Conservation (phyloP, 1,140 invertebrate species). For the Solen grandis region DNA sequence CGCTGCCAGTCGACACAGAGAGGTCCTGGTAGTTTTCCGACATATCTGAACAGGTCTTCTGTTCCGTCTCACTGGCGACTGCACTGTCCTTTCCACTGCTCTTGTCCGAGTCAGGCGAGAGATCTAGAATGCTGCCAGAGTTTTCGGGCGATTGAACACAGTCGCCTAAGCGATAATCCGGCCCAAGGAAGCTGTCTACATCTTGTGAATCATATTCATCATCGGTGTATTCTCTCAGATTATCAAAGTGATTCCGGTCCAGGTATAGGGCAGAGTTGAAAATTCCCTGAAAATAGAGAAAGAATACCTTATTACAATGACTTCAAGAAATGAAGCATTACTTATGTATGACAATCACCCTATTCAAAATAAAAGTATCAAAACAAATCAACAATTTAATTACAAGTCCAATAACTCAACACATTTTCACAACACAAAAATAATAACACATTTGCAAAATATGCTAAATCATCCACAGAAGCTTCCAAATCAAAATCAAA, state of each 20-base stretch:
- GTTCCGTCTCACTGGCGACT: constrained; percentile 69
- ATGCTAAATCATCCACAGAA: too few relatives aligned
- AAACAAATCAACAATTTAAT: too few relatives aligned
- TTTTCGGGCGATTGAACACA: constrained; percentile 37
- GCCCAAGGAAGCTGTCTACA: constrained; percentile 57
- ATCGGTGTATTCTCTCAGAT: constrained; percentile 31
- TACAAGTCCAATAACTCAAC: too few relatives aligned
- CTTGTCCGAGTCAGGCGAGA: constrained; percentile 52
- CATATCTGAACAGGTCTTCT: constrained; percentile 61
- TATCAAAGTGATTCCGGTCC: constrained; percentile 7
- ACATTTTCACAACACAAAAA: too few relatives aligned
- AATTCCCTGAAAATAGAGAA: constrained; percentile 52
- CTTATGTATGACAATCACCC: too few relatives aligned
- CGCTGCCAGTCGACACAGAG: constrained; percentile 58
- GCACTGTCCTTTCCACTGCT: constrained; percentile 68
- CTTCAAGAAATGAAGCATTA: too few relatives aligned
- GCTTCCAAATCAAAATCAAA: too few relatives aligned
- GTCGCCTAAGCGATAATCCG: constrained; percentile 54
- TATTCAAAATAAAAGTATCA: too few relatives aligned
- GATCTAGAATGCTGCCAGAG: constrained; percentile 26
- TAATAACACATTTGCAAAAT: too few relatives aligned
- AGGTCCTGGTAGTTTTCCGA: constrained; percentile 55
- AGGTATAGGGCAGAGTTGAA: constrained; percentile 41
- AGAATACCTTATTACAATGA: too few relatives aligned
- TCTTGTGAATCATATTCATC: constrained; percentile 49